Conservation (phyloP, 2,113 vertebrate species). For the Hystrix cristata region DNA sequence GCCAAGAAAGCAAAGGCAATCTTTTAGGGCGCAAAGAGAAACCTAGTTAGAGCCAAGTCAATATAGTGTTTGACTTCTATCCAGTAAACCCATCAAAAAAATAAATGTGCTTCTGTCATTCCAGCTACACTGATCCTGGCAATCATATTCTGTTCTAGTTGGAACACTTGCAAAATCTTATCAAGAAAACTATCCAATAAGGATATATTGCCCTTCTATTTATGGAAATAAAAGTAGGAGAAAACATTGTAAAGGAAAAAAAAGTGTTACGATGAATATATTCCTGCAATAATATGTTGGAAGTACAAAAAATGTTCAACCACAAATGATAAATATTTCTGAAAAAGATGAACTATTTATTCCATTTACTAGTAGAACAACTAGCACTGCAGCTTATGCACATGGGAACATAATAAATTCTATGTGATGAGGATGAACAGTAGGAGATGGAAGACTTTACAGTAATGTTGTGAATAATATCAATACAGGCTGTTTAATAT, state of each 20-base stretch:
- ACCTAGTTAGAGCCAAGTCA: constrained; percentile 75
- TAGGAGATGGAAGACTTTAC: constrained; percentile 6
- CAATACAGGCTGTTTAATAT: not conserved
- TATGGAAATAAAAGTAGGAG: constrained; percentile 41
- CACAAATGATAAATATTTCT: constrained; percentile 64
- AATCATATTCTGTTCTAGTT: constrained; percentile 53
- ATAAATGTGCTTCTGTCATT: constrained; percentile 75
- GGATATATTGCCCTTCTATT: constrained; percentile 57
- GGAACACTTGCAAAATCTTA: constrained; percentile 76
- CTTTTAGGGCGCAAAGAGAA: constrained; percentile 47
- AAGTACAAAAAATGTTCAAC: constrained; percentile 61
- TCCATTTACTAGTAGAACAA: constrained; percentile 27
- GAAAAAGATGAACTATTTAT: constrained; percentile 5
- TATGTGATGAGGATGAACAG: constrained; percentile 51
- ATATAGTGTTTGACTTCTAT: constrained; percentile 74
- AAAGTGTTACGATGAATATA: constrained; percentile 37
- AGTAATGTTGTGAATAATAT: constrained; percentile 19
- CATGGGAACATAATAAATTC: constrained; percentile 16
- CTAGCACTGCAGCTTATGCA: not conserved
- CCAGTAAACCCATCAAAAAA: constrained; percentile 63
- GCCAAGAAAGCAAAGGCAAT: constrained; percentile 67
- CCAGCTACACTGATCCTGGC: constrained; percentile 55
- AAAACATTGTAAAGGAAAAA: constrained; percentile 46
- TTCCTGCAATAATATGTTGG: constrained; percentile 54
- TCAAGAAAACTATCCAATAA: constrained; percentile 67